Evolutionary conservation across 2,888 invertebrate genomes (phyloP), one percentile per base, ranked within the genome.

Genomic region (Scaptomyza flava): DNA sequence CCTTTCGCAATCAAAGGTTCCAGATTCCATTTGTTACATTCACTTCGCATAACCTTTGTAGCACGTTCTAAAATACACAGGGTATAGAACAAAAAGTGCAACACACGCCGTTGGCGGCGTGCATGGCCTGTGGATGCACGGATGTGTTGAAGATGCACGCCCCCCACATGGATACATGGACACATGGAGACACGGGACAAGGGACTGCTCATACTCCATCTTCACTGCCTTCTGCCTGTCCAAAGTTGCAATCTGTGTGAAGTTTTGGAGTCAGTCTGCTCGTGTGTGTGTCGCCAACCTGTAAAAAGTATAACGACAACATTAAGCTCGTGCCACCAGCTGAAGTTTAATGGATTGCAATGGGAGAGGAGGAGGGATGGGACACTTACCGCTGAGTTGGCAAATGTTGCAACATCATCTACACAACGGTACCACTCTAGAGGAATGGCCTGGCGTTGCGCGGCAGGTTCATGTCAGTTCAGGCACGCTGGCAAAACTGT

Each of bases 241-340:
- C 41, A 64, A 14, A 9, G 38, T 33, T 47, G 66, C 42, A 42
- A 36, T 43, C 50, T 59, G 38, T 59, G 38, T 36, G 50, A 14
- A 50, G 61, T 42, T 42, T 20, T 3, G 41, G 41, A 38, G 42
- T 20, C 52, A 38, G 27, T 30, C 53, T 43, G 70, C 45, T 77
- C 54, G 77, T 76, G 75, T 76, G 27, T 27, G 75, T 76, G 76
- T 77, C 77, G 77, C 78, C 84, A 84, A 84, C 87, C 87, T 84
- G 87, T 76, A 84, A 87, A 84, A 84, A 81, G 82, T 85, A 84
- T 84, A 84, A 84, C 84, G 81, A 85, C 87, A 81, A 84, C 84
- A 84, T 84, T 87, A 80, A 87, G 84, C 84, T 84, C 84, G 84
- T 84, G 84, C 84, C 84, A 84, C 73, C 81, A 82, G 77, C 77